Evolutionary conservation across 2,113 vertebrate genomes (phyloP).

Genomic region (Sus scrofa): DNA sequence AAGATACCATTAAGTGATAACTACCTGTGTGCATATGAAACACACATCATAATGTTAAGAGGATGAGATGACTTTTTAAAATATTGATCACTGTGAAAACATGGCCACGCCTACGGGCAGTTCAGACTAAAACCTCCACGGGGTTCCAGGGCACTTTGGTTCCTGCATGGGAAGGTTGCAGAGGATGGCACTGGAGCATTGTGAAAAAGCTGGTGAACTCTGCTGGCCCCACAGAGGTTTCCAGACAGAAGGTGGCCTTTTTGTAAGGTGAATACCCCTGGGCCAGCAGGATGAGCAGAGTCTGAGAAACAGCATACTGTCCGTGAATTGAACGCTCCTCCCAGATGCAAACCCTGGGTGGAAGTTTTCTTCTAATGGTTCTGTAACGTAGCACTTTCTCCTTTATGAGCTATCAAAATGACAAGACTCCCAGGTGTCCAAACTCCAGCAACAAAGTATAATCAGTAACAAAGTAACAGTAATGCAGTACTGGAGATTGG

Average conservation of each 20-base stretch:
- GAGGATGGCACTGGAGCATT: fast-evolving
- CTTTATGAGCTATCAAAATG: not conserved
- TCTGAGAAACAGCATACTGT: too few relatives aligned
- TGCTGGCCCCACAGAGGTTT: fast-evolving
- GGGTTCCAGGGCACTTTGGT: fast-evolving
- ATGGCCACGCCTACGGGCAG: fast-evolving
- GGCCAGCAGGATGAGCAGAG: fast-evolving
- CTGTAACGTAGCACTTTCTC: not conserved
- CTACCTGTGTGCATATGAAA: fast-evolving
- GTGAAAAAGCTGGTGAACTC: fast-evolving
- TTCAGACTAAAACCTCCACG: fast-evolving
- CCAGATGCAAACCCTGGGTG: too few relatives aligned
- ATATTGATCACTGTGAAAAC: fast-evolving
- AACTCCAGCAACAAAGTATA: not conserved
- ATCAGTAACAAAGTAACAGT: fast-evolving
- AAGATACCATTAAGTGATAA: fast-evolving
- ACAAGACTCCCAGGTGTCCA: too few relatives aligned
- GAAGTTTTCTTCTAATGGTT: fast-evolving
- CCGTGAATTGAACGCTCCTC: too few relatives aligned
- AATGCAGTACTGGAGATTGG: fast-evolving
- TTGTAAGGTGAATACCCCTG: fast-evolving
- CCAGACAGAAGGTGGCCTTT: fast-evolving
- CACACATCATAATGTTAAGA: fast-evolving
- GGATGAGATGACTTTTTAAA: not conserved
- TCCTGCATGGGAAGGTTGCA: fast-evolving